Evolutionary conservation across 1,140 invertebrate species (phyloP).

Genomic region (Pseudomyrmex flavicornis): DNA sequence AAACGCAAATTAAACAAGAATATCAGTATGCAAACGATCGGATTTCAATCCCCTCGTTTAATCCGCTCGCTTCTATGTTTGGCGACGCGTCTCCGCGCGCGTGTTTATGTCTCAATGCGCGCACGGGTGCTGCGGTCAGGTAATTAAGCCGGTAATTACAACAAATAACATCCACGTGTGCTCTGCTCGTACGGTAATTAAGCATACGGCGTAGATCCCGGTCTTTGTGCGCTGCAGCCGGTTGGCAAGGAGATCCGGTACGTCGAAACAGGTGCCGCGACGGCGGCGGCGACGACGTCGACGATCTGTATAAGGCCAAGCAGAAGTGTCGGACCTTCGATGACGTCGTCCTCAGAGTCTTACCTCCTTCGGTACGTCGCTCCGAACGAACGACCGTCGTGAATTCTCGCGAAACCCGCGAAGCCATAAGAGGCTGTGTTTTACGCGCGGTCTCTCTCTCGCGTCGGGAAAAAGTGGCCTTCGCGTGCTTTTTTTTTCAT

Average conservation of each 20-base stretch:
- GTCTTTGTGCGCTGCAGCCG: slow-evolving; percentile 20
- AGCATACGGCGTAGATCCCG: not conserved
- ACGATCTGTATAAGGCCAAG: slow-evolving; percentile 41
- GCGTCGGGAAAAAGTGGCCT: not conserved
- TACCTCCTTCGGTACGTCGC: not conserved
- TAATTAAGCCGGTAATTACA: slow-evolving; percentile 58
- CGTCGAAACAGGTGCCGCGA: slow-evolving; percentile 27
- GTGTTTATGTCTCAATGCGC: slow-evolving; percentile 41
- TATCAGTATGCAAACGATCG: too few species aligned
- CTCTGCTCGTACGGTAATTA: slow-evolving; percentile 22
- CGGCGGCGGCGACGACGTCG: too few species aligned
- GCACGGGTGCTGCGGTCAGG: slow-evolving; percentile 26
- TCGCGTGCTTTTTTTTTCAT: slow-evolving; percentile 13
- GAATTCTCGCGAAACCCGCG: slow-evolving; percentile 2
- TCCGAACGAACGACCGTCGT: not conserved
- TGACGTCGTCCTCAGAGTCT: not conserved
- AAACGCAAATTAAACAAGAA: too few species aligned
- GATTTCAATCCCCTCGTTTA: not conserved
- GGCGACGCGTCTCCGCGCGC: not conserved
- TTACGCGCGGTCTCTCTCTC: not conserved
- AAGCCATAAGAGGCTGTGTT: slow-evolving; percentile 16
- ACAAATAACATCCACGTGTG: slow-evolving; percentile 24
- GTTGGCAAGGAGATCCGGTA: slow-evolving; percentile 22
- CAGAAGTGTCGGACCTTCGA: slow-evolving; percentile 18
- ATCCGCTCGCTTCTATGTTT: slow-evolving; percentile 14